Evolutionary conservation across 2,797 vertebrate species (phyloP).

Genomic region (Danio aesculapii): DNA sequence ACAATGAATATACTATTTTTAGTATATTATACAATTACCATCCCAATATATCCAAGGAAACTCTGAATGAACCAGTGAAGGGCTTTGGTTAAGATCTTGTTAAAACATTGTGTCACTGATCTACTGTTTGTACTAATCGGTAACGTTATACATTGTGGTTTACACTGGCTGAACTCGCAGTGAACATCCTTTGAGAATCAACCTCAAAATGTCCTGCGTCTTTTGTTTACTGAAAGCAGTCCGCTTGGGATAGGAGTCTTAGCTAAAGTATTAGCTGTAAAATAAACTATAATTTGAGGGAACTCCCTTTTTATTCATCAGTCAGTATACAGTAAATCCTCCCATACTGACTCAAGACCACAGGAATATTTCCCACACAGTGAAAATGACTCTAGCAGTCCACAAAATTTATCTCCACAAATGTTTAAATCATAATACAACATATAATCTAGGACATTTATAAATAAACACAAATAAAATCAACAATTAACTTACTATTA

Average conservation of each 20-base stretch:
- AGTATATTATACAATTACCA: background rate
- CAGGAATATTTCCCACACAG: slow-evolving; percentile 67
- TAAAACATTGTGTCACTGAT: slow-evolving; percentile 12
- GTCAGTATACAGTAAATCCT: background rate
- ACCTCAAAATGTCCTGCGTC: background rate
- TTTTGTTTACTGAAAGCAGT: slow-evolving; percentile 3
- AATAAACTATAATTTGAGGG: slow-evolving; percentile 29
- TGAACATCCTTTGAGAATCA: slow-evolving; percentile 1
- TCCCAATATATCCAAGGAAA: slow-evolving; percentile 4
- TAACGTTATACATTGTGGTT: slow-evolving; percentile 7
- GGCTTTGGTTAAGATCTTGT: slow-evolving; percentile 3
- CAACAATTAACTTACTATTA: background rate
- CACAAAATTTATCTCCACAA: slow-evolving; percentile 51
- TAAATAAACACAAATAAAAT: no score
- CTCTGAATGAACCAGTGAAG: slow-evolving; percentile 7
- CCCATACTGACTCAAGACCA: slow-evolving; percentile 24
- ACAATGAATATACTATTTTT: slow-evolving; percentile 8
- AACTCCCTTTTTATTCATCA: slow-evolving; percentile 28
- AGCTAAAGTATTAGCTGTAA: slow-evolving; percentile 31
- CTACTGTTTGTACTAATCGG: background rate
- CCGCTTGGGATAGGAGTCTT: background rate
- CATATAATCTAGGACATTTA: background rate
- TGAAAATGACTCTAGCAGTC: slow-evolving; percentile 60
- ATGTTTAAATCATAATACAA: slow-evolving; percentile 9
- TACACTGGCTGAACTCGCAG: background rate